Base-by-base conservation (phyloP, 2,113 vertebrate species). In the Phycodurus eques region DNA sequence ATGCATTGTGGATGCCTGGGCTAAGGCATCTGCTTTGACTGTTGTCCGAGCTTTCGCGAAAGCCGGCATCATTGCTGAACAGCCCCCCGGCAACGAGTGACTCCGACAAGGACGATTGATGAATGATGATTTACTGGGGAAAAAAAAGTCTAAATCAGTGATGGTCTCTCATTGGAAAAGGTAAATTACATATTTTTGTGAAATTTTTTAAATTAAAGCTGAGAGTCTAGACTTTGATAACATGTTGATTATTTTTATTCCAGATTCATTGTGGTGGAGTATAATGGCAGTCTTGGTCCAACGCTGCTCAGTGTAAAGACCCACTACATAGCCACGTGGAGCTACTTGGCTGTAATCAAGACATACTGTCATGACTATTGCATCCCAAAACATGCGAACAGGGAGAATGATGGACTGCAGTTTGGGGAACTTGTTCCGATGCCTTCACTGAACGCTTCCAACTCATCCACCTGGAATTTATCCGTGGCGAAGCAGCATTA, bases 381-480 rank as follows among this genome's bases (percentile, higher is more conserved):
- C 80, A 83, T 85, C 78, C 70, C 74, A 83, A 85, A 84, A 65
- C 44, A 63, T 72, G 49, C 54, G 35, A 83, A 80, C 77, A 79
- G 83, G 72, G 46, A 66, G 44, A 83, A 81, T 79, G 80, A 85
- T 74, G 75, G 69, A 66, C 56, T 86, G 80, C 69, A 77, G 80
- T 88, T 85, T 68, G 39, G 61, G 84, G 74, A 84, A 77, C 65
- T 80, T 13, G 1, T 65, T 7, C 59, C n/a, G 72, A 42, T 65
- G 64, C 76, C 67, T 59, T 79, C 79, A 80, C 81, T 84, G 71
- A 68, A 78, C 72, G 80, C 79, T 79, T 57, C 61, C 51, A 5
- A 31, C 73, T 85, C 80, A 84, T 82, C 90, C 87, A n/a, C 69
- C 43, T 88, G 88, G 90, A 89, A 91, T 88, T 88, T 85, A 91